phyloP scores from a whole-genome alignment of 1,140 invertebrate species.

The Thaumetopoea pityocampa region DNA sequence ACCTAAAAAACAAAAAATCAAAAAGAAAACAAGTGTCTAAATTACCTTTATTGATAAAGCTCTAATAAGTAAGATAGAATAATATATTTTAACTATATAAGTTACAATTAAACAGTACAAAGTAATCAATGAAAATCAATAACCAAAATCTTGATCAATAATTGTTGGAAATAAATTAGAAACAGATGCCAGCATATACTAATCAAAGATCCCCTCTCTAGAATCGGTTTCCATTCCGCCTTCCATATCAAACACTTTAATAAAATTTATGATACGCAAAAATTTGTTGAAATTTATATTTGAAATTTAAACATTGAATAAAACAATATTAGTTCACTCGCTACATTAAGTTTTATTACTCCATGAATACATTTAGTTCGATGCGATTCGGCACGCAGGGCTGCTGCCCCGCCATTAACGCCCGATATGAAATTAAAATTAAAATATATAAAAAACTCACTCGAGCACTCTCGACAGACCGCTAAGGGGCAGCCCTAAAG shows the following conservation, averaged over 20 bases:
- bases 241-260: slow-evolving; percentile 19
- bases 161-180: no score
- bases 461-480: slow-evolving; percentile 66
- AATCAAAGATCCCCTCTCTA: no score
- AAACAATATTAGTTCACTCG: slow-evolving; percentile 75
- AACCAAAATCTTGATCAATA: no score
- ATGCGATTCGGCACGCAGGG: slow-evolving; percentile 68
- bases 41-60: no score
- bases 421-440: slow-evolving; percentile 75
- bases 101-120: no score
- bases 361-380: slow-evolving; percentile 66
- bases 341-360: slow-evolving; percentile 72
- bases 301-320: slow-evolving; percentile 71
- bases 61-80: no score
- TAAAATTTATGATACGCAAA: slow-evolving; percentile 67
- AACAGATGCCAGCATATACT: no score
- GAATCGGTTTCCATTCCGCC: slow-evolving; percentile 7
- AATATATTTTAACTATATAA: no score
- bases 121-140: no score
- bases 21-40: no score
- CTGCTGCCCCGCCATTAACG: slow-evolving; percentile 67
- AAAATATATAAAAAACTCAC: slow-evolving; percentile 72
- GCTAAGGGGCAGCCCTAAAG: slow-evolving; percentile 69
- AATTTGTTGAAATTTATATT: slow-evolving; percentile 59
- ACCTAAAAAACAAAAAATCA: no score